Evolutionary conservation across 2,888 invertebrate genomes (phyloP), one percentile per base, ranked within the genome.

Genomic region (Dascillus cervinus): DNA sequence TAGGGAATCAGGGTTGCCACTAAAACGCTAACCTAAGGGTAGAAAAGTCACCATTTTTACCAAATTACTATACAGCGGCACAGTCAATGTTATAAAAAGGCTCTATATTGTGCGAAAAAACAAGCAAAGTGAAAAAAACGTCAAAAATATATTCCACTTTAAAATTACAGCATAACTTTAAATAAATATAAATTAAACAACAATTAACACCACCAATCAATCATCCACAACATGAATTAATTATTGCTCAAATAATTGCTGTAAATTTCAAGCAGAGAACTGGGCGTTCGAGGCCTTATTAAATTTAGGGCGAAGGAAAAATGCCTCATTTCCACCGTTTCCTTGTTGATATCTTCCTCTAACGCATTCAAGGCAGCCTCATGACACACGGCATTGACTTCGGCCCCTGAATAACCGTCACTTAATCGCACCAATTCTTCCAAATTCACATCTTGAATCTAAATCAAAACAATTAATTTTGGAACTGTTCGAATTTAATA

Each of bases 391-490:
- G 91, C 90, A 46, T 81, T 75, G 20, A 89, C 72, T 69, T 98
- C 97, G 1, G 97, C 97, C 0, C 97, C 97, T 0, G 96, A 94
- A 65, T 88, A 96, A 1, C 82, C 80, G 13, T 79, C 74, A 0
- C 91, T 91, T 26, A 58, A 61, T 0, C 66, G 54, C 0, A 87
- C 85, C 23, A 96, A 64, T 31, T 66, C 66, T 3, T 79, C 71
- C 0, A 86, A 48, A 43, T 74, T 64, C 0, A 90, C 77, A 56
- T 85, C 76, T 1, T 69, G 53, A 17, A 54, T 52, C 60, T 60
- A 28, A 13, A 37, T 34, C 50, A 47, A 37, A 26, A 21, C 11
- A 13, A n/a, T 22, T 12, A 13, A 19, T 8, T 20, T 21, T 22
- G 3, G 3, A 11, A 29, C n/a, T n/a, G 17, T 11, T 11, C 4